A percentile compares a stretch with the other conserved stretches of the same genome.
phyloP scores from a whole-genome alignment of 2,113 vertebrate species.

The Boleophthalmus pectinirostris region DNA sequence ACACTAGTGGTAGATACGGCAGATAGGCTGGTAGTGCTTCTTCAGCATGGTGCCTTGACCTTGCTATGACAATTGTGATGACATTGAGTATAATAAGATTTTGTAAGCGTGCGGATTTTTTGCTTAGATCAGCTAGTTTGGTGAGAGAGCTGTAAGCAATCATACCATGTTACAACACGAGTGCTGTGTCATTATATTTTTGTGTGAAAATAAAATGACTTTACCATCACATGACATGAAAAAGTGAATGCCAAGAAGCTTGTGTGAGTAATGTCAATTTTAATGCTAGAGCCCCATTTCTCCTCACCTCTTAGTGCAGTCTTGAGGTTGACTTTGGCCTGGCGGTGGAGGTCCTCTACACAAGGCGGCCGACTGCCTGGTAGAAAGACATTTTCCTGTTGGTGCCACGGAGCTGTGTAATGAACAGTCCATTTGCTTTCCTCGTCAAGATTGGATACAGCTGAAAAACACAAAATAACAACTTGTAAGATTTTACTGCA shows the following conservation, averaged over 20 bases:
- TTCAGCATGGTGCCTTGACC: not conserved
- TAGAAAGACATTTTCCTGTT: conserved; percentile 96
- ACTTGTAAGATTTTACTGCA: not conserved
- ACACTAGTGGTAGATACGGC: conserved; percentile 1
- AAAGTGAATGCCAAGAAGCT: not conserved
- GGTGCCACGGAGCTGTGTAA: conserved; percentile 94
- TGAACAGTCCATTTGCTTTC: conserved; percentile 97
- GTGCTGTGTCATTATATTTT: not conserved
- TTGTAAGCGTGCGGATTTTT: not conserved
- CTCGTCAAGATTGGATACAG: conserved; percentile 96
- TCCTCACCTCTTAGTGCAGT: conserved; percentile 90
- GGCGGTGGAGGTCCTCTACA: conserved; percentile 92
- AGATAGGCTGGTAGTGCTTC: conserved; percentile 13
- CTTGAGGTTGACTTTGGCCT: conserved; percentile 98
- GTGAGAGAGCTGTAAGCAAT: not conserved
- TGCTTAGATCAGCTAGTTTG: conserved; percentile 2
- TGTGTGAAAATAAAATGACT: not conserved
- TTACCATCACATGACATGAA: not conserved
- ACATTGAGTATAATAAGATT: not conserved
- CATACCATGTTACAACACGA: not conserved
- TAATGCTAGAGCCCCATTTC: not conserved
- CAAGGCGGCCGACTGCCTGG: conserved; percentile 88
- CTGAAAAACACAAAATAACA: conserved; percentile 69
- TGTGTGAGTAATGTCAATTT: not conserved
- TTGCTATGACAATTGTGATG: not conserved